phyloP scores from a whole-genome alignment of 2,888 invertebrate species.

The Unio pictorum region DNA sequence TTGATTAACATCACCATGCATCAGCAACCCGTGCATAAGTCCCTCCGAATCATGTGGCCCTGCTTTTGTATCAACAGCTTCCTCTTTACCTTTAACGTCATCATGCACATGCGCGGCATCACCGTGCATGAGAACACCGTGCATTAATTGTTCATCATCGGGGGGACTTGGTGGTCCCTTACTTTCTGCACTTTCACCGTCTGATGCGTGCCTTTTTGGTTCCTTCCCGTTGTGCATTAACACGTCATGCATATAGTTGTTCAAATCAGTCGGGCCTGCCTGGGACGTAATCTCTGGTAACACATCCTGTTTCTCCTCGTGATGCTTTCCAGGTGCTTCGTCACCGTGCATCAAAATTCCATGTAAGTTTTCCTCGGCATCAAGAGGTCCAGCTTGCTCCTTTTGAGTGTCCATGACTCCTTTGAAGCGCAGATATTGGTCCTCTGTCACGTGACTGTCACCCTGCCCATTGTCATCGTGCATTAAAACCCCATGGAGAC shows the following conservation, averaged over 20 bases:
- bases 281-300: constrained; percentile 17
- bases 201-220: not conserved
- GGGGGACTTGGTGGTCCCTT: constrained; percentile 7
- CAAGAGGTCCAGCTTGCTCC: constrained; percentile 24
- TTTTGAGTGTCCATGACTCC: constrained; percentile 15
- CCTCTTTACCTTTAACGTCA: constrained; percentile 1
- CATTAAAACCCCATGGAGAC: constrained; percentile 55
- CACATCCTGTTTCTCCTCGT: constrained; percentile 12
- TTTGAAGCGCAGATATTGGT: constrained; percentile 37
- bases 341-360: constrained; percentile 58
- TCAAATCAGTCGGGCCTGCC: constrained; percentile 30
- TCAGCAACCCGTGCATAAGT: constrained; percentile 17
- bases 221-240: constrained; percentile 9
- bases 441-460: constrained; percentile 40
- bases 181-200: not conserved
- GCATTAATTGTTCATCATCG: constrained; percentile 37
- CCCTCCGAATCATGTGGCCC: constrained; percentile 24
- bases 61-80: constrained; percentile 3
- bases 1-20: constrained; percentile 6
- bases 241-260: constrained; percentile 30
- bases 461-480: constrained; percentile 43
- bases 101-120: constrained; percentile 15
- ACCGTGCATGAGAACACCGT: constrained; percentile 43
- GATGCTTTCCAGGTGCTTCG: constrained; percentile 22
- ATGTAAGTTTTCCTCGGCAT: constrained; percentile 47